Evolutionary conservation across 2,888 invertebrate species (phyloP).

Genomic region (Stegophylla sp.): DNA sequence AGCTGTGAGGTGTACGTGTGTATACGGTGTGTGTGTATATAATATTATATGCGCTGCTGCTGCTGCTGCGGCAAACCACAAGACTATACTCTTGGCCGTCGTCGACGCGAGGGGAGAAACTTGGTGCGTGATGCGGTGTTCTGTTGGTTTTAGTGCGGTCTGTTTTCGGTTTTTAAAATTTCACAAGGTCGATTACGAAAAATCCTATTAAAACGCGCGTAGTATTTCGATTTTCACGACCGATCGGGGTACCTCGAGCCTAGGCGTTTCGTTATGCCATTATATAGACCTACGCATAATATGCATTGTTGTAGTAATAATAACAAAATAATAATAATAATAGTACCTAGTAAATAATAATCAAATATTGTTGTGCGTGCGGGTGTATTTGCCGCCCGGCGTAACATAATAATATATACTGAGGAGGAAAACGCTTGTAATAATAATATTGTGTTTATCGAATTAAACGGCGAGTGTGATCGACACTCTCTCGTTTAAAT

Average conservation of each 20-base stretch:
- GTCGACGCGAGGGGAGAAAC: background rate
- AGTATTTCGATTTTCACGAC: conserved; percentile 30
- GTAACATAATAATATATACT: no score
- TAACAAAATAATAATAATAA: background rate
- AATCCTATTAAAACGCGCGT: conserved; percentile 24
- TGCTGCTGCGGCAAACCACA: conserved; percentile 44
- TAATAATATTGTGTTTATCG: background rate
- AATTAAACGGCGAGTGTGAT: background rate
- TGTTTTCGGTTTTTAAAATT: conserved; percentile 41
- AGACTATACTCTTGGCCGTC: background rate
- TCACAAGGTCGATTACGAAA: conserved; percentile 23
- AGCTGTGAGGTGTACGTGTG: background rate
- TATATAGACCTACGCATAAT: conserved; percentile 12
- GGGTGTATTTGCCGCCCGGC: no score
- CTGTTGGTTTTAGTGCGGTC: conserved; percentile 45
- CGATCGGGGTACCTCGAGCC: background rate
- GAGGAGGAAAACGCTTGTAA: background rate
- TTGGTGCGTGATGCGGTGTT: background rate
- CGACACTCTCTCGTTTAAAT: background rate
- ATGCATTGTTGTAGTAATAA: background rate
- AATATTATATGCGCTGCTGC: background rate
- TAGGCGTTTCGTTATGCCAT: conserved; percentile 37
- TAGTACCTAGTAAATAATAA: no score
- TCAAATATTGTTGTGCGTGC: background rate
- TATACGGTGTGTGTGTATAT: no score